Evolutionary conservation across 2,113 vertebrate species (phyloP), one percentile per base, ranked within the genome.

Genomic region (Ceyx cyanopectus): DNA sequence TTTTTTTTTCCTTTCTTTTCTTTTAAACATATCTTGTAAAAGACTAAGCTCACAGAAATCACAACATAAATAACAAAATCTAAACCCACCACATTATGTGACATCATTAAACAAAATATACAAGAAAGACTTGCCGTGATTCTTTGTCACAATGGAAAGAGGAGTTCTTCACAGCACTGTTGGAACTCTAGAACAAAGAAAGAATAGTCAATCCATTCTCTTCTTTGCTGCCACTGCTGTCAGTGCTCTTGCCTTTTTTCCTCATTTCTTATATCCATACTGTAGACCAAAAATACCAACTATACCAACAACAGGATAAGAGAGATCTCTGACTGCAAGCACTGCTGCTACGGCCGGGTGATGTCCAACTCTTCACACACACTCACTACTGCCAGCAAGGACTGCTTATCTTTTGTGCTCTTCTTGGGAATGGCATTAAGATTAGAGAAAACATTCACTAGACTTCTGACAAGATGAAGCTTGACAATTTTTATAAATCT

Each of bases 71-170:
- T 12, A 63, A 62, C 13, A 76, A 58, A 88, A 41, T 15, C n/a
- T 63, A 46, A 87, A 41, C 7, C 34, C 18, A 66, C 5, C 1
- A 2, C 24, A 40, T 19, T 26, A 23, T 1, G 2, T 63, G 37
- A 56, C 2, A 9, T 37, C 46, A 37, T 20, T 14, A 30, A 23
- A 8, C 7, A 21, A 92, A 74, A 7, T 3, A 68, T 0, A 1
- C 29, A 51, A 61, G 1, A 27, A 77, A 58, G 75, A 98, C 98
- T 98, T 96, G 97, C 98, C 92, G 69, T 58, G 83, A 83, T 22
- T 80, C 88, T 76, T 96, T 90, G 76, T 97, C 95, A 94, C 95
- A 87, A 93, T 48, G 86, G 74, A 89, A 94, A 80, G 96, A 66
- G 4, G 83, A 83, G 6, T 81, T 92, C 34, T 85, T 95, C 1